phyloP scores from a whole-genome alignment of 2,888 invertebrate species.

The Cyclophora albipunctata region DNA sequence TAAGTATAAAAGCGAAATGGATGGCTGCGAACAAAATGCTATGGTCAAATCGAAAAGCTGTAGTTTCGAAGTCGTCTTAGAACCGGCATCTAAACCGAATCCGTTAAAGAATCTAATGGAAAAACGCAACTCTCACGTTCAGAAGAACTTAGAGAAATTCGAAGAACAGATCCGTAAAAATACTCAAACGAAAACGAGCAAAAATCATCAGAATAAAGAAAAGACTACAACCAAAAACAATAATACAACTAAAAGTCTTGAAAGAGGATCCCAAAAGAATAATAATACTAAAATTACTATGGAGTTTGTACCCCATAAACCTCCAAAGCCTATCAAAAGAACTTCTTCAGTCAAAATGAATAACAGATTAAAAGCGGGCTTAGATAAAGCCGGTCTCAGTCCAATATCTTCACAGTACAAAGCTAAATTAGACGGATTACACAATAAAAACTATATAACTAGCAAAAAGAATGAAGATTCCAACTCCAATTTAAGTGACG shows the following conservation, averaged over 20 bases:
- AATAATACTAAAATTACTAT: slow-evolving; percentile 64
- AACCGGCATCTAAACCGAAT: slow-evolving; percentile 67
- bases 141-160: slow-evolving; percentile 77
- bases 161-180: slow-evolving; percentile 70
- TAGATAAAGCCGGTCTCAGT: slow-evolving; percentile 58
- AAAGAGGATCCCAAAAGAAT: slow-evolving; percentile 60
- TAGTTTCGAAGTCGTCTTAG: slow-evolving; percentile 69
- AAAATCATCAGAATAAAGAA: slow-evolving; percentile 64
- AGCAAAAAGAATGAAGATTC: slow-evolving; percentile 53
- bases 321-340: slow-evolving; percentile 81
- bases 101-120: slow-evolving; percentile 65
- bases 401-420: slow-evolving; percentile 70
- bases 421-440: slow-evolving; percentile 67
- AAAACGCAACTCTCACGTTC: slow-evolving; percentile 66
- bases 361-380: slow-evolving; percentile 62
- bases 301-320: slow-evolving; percentile 81
- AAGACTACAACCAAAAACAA: slow-evolving; percentile 29
- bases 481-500: slow-evolving; percentile 56
- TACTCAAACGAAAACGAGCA: slow-evolving; percentile 53
- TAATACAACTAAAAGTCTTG: slow-evolving; percentile 64
- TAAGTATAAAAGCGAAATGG: slow-evolving; percentile 63
- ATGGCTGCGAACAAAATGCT: slow-evolving; percentile 56
- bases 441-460: slow-evolving; percentile 57
- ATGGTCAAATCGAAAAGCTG: slow-evolving; percentile 71
- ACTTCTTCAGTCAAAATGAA: slow-evolving; percentile 79